A percentile compares a stretch with the other conserved stretches of the same genome.
These are phyloP conservation scores for Alcis repandata DNA, from an alignment of 2,888 invertebrate species.

Conservation along the genomic window DNA sequence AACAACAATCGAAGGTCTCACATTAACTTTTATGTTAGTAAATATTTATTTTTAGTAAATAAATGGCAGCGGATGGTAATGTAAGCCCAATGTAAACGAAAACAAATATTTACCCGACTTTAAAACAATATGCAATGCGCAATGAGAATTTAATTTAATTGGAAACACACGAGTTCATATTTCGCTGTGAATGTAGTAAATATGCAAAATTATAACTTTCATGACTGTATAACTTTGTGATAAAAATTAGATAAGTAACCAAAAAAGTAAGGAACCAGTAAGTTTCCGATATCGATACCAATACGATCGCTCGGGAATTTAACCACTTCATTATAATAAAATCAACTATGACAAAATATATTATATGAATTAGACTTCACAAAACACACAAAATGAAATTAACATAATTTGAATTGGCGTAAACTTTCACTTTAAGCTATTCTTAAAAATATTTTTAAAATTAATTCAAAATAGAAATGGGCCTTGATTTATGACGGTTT, in stretches of 20 bases:
- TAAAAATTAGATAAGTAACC: no score
- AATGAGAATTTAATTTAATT: no score
- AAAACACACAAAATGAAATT: neutral
- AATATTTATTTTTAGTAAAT: neutral
- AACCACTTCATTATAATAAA: neutral
- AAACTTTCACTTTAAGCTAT: constrained; percentile 3
- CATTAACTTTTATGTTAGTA: no score
- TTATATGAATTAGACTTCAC: neutral
- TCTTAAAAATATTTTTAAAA: neutral
- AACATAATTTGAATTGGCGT: neutral
- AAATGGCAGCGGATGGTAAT: neutral
- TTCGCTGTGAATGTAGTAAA: no score
- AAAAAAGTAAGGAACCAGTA: no score
- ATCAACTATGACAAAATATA: neutral
- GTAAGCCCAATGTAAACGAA: neutral
- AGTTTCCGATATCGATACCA: no score
- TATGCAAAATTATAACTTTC: no score
- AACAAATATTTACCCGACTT: neutral
- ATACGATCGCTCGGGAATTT: neutral
- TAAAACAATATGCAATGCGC: no score
- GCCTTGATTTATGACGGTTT: neutral
- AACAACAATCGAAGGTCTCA: neutral
- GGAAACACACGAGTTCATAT: no score
- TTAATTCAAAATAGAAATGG: neutral
- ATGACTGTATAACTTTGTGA: no score